A percentile compares a stretch with the other conserved stretches of the same genome.
These are phyloP conservation scores for Hippocampus comes DNA, from an alignment of 2,113 vertebrate genomes.

Conservation along the genomic window DNA sequence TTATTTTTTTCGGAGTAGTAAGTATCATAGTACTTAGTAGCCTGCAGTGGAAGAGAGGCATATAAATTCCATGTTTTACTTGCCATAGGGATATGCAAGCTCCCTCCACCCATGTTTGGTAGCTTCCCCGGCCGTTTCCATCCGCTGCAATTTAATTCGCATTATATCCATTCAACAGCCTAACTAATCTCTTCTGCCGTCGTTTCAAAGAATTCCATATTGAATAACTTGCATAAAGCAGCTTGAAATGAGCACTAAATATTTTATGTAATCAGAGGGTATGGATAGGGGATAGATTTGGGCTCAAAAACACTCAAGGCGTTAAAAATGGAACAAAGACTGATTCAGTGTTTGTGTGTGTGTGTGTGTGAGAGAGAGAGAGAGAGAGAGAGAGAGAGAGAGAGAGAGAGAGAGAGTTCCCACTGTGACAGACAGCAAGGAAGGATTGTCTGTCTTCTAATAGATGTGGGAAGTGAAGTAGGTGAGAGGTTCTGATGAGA, in stretches of 20 bases:
- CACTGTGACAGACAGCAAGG: constrained; percentile 15
- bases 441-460: constrained; percentile 8
- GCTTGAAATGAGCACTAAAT: not conserved
- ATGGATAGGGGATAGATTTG: too few species aligned
- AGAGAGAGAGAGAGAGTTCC: not conserved
- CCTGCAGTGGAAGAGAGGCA: not conserved
- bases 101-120: not conserved
- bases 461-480: constrained; percentile 26
- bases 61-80: not conserved
- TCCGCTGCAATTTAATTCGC: not conserved
- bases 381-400: not conserved
- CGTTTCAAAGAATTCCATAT: not conserved
- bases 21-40: too few species aligned
- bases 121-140: not conserved
- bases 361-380: too few species aligned
- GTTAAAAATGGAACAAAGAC: not conserved
- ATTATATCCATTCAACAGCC: not conserved
- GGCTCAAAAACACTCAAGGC: too few species aligned
- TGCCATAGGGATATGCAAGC: not conserved
- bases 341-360: not conserved
- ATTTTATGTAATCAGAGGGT: too few species aligned
- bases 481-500: constrained; percentile 35
- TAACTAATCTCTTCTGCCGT: not conserved
- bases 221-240: not conserved
- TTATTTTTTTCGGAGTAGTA: too few species aligned